Conservation (phyloP, 2,797 vertebrate species). For the Corythornis leucogaster region DNA sequence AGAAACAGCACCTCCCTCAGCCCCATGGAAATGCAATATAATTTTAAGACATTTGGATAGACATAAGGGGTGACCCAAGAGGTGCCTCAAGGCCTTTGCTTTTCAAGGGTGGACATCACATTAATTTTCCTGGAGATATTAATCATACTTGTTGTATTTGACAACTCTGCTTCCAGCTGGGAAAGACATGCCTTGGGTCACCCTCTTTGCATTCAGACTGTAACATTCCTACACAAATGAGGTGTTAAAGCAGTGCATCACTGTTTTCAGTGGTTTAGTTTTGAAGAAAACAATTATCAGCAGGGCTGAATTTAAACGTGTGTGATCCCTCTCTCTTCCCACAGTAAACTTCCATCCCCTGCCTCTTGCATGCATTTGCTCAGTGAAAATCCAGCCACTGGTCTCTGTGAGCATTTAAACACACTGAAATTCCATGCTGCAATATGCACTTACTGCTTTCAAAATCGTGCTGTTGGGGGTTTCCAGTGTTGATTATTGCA, state of each 20-base stretch:
- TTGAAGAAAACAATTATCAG: background rate
- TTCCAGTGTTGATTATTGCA: background rate
- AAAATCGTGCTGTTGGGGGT: background rate
- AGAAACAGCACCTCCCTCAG: background rate
- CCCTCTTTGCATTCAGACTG: background rate
- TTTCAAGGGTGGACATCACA: background rate
- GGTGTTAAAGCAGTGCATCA: background rate
- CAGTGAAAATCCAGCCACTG: background rate
- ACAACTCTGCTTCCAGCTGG: background rate
- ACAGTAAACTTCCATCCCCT: background rate
- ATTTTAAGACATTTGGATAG: background rate
- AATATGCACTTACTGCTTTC: background rate
- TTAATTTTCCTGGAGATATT: background rate
- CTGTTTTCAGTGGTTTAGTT: background rate
- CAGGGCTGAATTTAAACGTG: background rate
- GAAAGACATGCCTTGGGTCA: background rate
- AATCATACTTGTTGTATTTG: background rate
- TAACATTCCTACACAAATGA: background rate
- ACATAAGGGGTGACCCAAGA: background rate
- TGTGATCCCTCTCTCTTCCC: background rate
- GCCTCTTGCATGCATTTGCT: rapidly evolving
- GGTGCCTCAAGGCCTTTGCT: background rate
- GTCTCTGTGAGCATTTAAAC: background rate
- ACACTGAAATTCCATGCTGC: background rate
- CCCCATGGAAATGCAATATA: background rate